phyloP scores from a whole-genome alignment of 2,797 vertebrate species.

The Enteromius unitaeniatus region DNA sequence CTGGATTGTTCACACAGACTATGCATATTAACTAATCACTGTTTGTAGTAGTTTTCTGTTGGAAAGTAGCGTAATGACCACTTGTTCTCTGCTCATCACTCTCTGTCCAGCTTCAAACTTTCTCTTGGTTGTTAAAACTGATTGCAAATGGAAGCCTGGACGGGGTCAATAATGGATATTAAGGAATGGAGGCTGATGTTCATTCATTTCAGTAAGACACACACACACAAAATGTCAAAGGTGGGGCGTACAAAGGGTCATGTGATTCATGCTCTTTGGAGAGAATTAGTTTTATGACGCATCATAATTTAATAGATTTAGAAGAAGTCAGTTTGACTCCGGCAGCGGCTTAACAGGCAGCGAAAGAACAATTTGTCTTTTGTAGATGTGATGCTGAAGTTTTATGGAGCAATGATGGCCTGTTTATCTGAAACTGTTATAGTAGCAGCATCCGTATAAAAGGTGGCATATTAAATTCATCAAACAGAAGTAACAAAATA shows the following conservation, averaged over 20 bases:
- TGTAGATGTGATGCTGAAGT: conserved; percentile 72
- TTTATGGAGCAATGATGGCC: conserved; percentile 74
- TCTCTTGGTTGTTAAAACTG: conserved; percentile 63
- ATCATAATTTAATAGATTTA: conserved; percentile 82
- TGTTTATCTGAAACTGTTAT: conserved; percentile 71
- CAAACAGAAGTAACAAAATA: background rate
- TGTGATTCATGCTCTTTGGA: conserved; percentile 76
- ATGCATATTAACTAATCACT: conserved; percentile 52
- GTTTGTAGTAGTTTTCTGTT: background rate
- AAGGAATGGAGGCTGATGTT: conserved; percentile 76
- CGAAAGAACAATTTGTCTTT: conserved; percentile 78
- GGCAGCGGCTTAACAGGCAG: conserved; percentile 48
- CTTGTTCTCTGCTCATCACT: conserved; percentile 45
- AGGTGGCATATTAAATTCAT: background rate
- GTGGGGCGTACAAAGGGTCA: conserved; percentile 71
- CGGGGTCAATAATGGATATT: conserved; percentile 80
- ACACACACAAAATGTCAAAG: conserved; percentile 78
- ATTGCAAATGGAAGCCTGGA: conserved; percentile 66
- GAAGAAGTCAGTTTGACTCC: conserved; percentile 77
- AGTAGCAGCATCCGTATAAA: conserved; percentile 54
- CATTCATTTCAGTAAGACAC: conserved; percentile 75
- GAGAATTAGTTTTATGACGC: conserved; percentile 79
- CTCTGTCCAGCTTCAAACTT: conserved; percentile 38
- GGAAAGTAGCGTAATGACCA: conserved; percentile 48
- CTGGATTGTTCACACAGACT: conserved; percentile 39